These are phyloP conservation scores for Orientallactaga sibirica DNA, from an alignment of 2,797 vertebrate genomes.

Conservation along the genomic window DNA sequence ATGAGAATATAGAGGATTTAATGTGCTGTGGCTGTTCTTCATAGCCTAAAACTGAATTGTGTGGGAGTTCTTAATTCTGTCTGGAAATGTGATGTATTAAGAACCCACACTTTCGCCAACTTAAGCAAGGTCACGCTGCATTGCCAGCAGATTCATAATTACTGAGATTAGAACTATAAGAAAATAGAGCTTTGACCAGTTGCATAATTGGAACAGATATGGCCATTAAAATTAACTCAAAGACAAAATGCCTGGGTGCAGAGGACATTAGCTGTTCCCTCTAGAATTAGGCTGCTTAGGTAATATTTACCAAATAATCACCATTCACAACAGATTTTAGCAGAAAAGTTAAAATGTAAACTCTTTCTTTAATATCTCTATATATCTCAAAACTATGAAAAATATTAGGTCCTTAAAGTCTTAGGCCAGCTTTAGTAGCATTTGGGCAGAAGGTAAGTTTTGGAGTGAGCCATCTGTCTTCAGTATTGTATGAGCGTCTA, in stretches of 20 bases:
- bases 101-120: constrained; percentile 70
- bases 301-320: constrained; percentile 65
- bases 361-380: neutral
- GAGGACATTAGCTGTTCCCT: constrained; percentile 50
- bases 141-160: constrained; percentile 79
- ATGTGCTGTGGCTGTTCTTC: constrained; percentile 51
- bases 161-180: constrained; percentile 61
- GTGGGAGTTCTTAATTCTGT: constrained; percentile 78
- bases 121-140: constrained; percentile 79
- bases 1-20: constrained; percentile 71
- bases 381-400: constrained; percentile 43
- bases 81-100: constrained; percentile 78
- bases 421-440: constrained; percentile 67
- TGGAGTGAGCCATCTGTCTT: constrained; percentile 71
- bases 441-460: constrained; percentile 70
- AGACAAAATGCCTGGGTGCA: constrained; percentile 46
- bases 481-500: constrained; percentile 60
- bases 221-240: constrained; percentile 69
- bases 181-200: constrained; percentile 73
- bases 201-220: constrained; percentile 66
- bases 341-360: constrained; percentile 66
- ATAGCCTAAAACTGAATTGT: constrained; percentile 66
- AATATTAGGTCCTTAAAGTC: constrained; percentile 48
- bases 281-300: constrained; percentile 65
- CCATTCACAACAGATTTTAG: constrained; percentile 61